Evolutionary conservation across 53 echinoderm and acorn worm genomes (phyloP).

Genomic region (Hippasteria phrygiana): DNA sequence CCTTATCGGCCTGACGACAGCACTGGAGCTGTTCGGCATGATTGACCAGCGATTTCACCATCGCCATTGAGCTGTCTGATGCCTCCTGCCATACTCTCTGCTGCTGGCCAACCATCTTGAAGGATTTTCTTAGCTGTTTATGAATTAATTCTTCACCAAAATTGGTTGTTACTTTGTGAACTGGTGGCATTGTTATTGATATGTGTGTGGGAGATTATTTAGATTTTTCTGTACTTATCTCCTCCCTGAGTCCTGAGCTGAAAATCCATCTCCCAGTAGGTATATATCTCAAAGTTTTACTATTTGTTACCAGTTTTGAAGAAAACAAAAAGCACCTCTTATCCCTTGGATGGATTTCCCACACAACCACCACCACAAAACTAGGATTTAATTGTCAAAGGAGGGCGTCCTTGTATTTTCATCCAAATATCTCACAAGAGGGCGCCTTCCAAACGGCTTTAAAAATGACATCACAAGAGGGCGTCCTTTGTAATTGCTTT

Average conservation of each 20-base stretch:
- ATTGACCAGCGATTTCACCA: slow-evolving; percentile 74
- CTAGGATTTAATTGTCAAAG: neutral
- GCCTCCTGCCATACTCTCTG: slow-evolving; percentile 49
- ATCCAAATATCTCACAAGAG: neutral
- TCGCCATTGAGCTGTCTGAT: slow-evolving; percentile 7
- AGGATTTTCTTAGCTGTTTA: slow-evolving; percentile 76
- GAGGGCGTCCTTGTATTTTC: neutral
- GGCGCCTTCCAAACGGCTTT: neutral
- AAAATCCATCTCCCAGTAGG: no score
- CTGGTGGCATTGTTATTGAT: neutral
- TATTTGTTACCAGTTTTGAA: no score
- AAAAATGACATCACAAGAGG: neutral
- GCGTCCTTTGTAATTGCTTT: neutral
- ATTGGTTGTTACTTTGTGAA: neutral
- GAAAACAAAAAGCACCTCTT: no score
- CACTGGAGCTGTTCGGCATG: slow-evolving; percentile 87
- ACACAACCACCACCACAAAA: neutral
- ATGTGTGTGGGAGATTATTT: no score
- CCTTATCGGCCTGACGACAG: slow-evolving; percentile 37
- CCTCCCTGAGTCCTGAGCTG: no score
- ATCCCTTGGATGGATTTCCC: neutral
- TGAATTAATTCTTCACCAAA: slow-evolving; percentile 16
- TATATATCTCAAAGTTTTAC: no score
- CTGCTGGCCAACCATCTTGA: slow-evolving; percentile 62
- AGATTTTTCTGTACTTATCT: no score